Base-by-base conservation (phyloP, 1,140 invertebrate genomes). In the Rhizoglyphus robini region DNA sequence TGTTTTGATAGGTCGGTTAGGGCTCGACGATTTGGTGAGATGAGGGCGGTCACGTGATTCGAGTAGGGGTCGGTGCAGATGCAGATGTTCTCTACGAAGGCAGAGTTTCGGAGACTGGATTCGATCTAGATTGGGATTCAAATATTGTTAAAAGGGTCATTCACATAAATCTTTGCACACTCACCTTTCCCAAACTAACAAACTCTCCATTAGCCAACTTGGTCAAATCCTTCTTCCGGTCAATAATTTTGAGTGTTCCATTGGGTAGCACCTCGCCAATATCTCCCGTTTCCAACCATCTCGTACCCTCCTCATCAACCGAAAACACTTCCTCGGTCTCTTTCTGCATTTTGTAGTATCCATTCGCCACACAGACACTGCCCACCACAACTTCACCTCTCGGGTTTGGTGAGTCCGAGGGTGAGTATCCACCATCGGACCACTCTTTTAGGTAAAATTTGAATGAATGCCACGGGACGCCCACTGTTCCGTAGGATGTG, bases 201-300 rank as follows among this genome's bases (percentile, higher is more conserved):
- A 97, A 98, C 79, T 98, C 95, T 54, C 95, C 95, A 31, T 89
- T 85, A 78, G 96, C 91, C 11, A 98, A 78, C 78, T 98, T 98
- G 11, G 97, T 90, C 66, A 98, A 81, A 79, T 98, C 94, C 77
- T 70, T 69, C 47, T 62, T 68, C 67, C 79, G 75, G 93, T 92
- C 95, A 32, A 98, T 96, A 72, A 99, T 96, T 80, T 89, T 90
- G 47, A 99, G 83, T 71, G 85, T 87, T 41, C 96, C 96, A 78
- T 98, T 92, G 27, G 81, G 77, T 49, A 93, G 86, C 67, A 96
- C 78, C 80, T 96, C 90, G 8, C 88, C 94, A 78, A 99, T 91
- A 77, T 99, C 96, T 3, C 96, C 96, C 54, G 91, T 93, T 70
- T 85, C 86, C 77, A 98, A 98, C 88, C 92, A 96, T 66, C 87